These are phyloP conservation scores for Willowsia nigromaculata DNA, from an alignment of 2,888 invertebrate genomes.

Conservation along the genomic window DNA sequence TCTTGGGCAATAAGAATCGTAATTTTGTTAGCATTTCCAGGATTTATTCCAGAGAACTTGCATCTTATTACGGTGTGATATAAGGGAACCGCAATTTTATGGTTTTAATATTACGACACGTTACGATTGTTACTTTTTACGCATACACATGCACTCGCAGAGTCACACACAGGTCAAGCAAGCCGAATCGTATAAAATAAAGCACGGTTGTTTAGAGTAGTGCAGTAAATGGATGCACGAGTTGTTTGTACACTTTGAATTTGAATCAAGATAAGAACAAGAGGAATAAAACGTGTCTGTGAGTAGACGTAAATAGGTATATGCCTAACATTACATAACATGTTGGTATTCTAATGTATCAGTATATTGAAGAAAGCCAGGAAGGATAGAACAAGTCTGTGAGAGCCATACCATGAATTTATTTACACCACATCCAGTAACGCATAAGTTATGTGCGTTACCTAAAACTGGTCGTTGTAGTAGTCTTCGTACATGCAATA, in stretches of 20 bases:
- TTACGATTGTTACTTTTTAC: constrained; percentile 24
- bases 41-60: constrained; percentile 24
- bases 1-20: background rate
- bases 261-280: constrained; percentile 55
- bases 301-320: constrained; percentile 15
- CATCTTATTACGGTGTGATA: constrained; percentile 28
- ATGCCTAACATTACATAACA: constrained; percentile 14
- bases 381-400: background rate
- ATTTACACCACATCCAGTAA: constrained; percentile 69
- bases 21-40: background rate
- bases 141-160: background rate
- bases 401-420: constrained; percentile 47
- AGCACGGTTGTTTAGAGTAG: background rate
- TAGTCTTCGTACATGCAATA: background rate
- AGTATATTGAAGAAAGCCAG: background rate
- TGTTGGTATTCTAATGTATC: background rate
- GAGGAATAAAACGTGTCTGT: constrained; percentile 29
- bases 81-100: constrained; percentile 65
- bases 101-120: constrained; percentile 44
- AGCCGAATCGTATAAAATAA: constrained; percentile 25
- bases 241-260: constrained; percentile 63
- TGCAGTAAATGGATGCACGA: constrained; percentile 43
- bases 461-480: constrained; percentile 1
- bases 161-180: constrained; percentile 58
- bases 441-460: constrained; percentile 50